Evolutionary conservation across 2,888 invertebrate species (phyloP), one percentile per base, ranked within the genome.

Genomic region (Drosophila siamana): DNA sequence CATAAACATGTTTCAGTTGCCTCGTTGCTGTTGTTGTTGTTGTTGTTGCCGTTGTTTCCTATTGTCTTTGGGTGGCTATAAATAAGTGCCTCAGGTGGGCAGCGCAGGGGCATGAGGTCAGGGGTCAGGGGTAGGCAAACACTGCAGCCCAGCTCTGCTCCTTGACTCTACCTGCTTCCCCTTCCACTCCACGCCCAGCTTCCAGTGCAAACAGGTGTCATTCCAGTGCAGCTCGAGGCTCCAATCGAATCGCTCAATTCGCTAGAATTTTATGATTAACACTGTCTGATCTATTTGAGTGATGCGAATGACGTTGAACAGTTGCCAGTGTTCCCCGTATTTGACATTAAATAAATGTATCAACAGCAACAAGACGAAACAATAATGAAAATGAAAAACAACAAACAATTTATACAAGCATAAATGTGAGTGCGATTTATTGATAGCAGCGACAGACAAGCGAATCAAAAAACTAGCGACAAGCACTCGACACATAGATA

Each of bases 1-100:
- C 64, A 60, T 52, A 50, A 69, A 64, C 69, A 74, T 64, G 51
- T 48, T 69, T 64, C 24, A 52, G 22, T 69, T 52, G 19, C 19
- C 28, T 43, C 24, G 40, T 22, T 51, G 33, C 46, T 22, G 36
- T 43, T 16, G 40, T 22, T 51, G 33, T 51, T 44, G 36, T 16
- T 43, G 28, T 9, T 9, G 7, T 28, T 28, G 28, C 8, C n/a
- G 36, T 36, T 38, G 9, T 50, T 59, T 46, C 38, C 57, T 43
- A 55, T 57, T 67, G 54, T 55, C 52, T 72, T 40, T 62, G 24
- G 38, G 51, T 51, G 16, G 50, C 69, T 64, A 73, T 64, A 69
- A 69, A 69, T 74, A 73, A 59, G 55, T 43, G 24, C 9, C 22
- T 26, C 15, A 33, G 36, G 33, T 43, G 9, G 33, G 7, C 16